Percentiles rank a stretch among this genome's conserved stretches.
phyloP scores from a whole-genome alignment of 2,797 vertebrate species.

The Oryzias dopingdopingensis region DNA sequence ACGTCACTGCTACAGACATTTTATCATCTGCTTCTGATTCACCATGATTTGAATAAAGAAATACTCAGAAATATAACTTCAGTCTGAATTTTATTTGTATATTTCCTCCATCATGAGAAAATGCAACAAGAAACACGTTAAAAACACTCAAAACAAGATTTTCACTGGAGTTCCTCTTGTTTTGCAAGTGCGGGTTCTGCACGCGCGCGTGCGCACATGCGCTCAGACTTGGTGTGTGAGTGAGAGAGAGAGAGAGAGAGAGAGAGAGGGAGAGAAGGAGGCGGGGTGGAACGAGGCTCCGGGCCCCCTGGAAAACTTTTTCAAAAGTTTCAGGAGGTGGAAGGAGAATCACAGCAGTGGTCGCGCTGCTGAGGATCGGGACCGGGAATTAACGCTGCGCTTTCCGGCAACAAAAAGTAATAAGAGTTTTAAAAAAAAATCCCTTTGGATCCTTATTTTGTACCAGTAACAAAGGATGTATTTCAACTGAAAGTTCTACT shows the following conservation, averaged over 20 bases:
- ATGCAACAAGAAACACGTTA: too few species aligned
- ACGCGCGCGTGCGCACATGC: neutral
- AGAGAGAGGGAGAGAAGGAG: slow-evolving; percentile 35
- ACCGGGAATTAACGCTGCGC: slow-evolving; percentile 57
- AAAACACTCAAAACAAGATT: too few species aligned
- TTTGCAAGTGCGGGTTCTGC: neutral
- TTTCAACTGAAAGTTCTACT: slow-evolving; percentile 71
- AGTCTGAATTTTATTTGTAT: too few species aligned
- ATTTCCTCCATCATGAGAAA: too few species aligned
- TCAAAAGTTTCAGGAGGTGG: slow-evolving; percentile 75
- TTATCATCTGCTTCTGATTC: too few species aligned
- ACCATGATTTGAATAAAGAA: too few species aligned
- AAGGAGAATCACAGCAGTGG: slow-evolving; percentile 71
- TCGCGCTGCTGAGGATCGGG: slow-evolving; percentile 74
- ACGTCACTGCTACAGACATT: too few species aligned
- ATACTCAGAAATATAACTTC: too few species aligned
- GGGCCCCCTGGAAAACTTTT: slow-evolving; percentile 71
- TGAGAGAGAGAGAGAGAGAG: slow-evolving; percentile 12
- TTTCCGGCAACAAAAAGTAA: slow-evolving; percentile 25
- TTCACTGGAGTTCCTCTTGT: too few species aligned
- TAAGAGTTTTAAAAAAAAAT: neutral
- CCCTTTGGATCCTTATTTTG: slow-evolving; percentile 65
- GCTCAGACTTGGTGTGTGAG: slow-evolving; percentile 16
- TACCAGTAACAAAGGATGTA: slow-evolving; percentile 81
- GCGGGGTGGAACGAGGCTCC: slow-evolving; percentile 74